Base-by-base conservation (phyloP, 2,888 invertebrate genomes). In the Choreutis nemorana region DNA sequence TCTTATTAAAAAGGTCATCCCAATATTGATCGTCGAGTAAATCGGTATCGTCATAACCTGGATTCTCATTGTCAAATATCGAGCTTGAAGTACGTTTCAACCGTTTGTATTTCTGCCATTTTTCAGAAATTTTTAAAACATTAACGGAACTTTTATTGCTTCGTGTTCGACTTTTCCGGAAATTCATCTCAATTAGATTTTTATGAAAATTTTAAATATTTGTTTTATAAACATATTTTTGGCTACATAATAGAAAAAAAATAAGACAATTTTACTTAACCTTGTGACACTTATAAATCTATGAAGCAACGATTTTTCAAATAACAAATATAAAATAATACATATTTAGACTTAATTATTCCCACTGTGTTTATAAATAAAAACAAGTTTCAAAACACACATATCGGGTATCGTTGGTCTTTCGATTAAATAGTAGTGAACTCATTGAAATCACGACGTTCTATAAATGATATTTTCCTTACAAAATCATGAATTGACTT, bases 21-120 rank as follows among this genome's bases (percentile, higher is more conserved):
- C n/a, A n/a, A n/a, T n/a, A n/a, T n/a, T n/a, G n/a, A n/a, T n/a
- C n/a, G n/a, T n/a, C n/a, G n/a, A n/a, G n/a, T n/a, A n/a, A n/a
- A n/a, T n/a, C 26, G 4, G 16, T 23, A 20, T 26, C 22, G 8
- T 4, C 6, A 8, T 34, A 23, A 9, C 13, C 14, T 45, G 5
- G 37, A 42, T 9, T 44, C 49, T 26, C 44, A 42, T 2, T 48
- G 49, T 1, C 67, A 66, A 7, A 56, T 37, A 30, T 51, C 52
- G n/a, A n/a, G n/a, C n/a, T n/a, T n/a, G n/a, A n/a, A n/a, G n/a
- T n/a, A n/a, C n/a, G n/a, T n/a, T n/a, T n/a, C n/a, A n/a, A n/a
- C 34, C 50, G 62, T 13, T 49, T 48, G 30, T 48, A 50, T 3
- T 42, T 54, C 9, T 61, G 49, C 75, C 75, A 75, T 45, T 64